Conservation (phyloP, 2,797 vertebrate genomes). For the Smutsia temminckii region DNA sequence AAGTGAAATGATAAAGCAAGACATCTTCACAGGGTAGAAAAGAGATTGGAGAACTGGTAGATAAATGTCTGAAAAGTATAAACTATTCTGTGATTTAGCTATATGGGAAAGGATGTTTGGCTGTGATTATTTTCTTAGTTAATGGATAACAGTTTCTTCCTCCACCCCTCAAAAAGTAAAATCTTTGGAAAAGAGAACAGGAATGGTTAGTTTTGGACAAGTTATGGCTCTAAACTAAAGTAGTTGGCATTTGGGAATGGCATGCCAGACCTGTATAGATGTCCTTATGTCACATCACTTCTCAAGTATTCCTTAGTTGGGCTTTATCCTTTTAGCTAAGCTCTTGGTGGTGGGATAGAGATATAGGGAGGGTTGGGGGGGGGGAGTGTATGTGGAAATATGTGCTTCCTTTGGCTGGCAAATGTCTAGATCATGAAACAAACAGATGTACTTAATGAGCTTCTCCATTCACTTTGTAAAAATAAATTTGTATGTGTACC, state of each 20-base stretch:
- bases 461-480: conserved; percentile 74
- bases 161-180: conserved; percentile 44
- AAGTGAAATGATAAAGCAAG: conserved; percentile 58
- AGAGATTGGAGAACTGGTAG: neutral
- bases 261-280: conserved; percentile 42
- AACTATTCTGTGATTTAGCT: conserved; percentile 19
- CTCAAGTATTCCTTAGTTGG: conserved; percentile 63
- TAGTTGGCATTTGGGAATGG: conserved; percentile 25
- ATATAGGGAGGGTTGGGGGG: conserved; percentile 43
- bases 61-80: conserved; percentile 17
- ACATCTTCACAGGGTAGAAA: conserved; percentile 53
- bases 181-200: conserved; percentile 55
- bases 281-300: conserved; percentile 64
- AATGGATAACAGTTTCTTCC: conserved; percentile 57
- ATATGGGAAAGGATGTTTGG: conserved; percentile 33
- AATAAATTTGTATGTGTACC: conserved; percentile 69
- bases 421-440: conserved; percentile 75
- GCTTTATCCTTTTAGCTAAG: conserved; percentile 61
- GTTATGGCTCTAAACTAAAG: conserved; percentile 46
- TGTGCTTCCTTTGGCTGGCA: conserved; percentile 67
- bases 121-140: conserved; percentile 52
- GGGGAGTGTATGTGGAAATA: conserved; percentile 44
- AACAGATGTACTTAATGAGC: conserved; percentile 67
- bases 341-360: conserved; percentile 63
- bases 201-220: conserved; percentile 45